These are phyloP conservation scores for Bubo bubo DNA, from an alignment of 2,113 vertebrate species.

Conservation along the genomic window DNA sequence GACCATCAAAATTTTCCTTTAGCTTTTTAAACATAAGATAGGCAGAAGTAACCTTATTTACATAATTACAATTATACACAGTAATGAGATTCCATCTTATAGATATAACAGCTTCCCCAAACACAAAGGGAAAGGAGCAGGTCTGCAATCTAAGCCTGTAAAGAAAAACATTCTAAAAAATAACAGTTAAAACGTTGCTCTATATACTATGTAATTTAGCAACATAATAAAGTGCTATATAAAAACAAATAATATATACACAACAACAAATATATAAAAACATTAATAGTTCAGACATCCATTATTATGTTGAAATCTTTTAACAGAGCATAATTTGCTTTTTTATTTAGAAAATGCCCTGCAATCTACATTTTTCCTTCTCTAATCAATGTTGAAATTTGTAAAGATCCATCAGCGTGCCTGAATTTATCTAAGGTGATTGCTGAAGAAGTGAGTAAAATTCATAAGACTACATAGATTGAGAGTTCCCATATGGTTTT, in stretches of 20 bases:
- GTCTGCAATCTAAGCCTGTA: neutral
- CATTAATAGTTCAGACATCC: neutral
- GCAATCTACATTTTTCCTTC: neutral
- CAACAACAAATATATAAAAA: too few relatives aligned
- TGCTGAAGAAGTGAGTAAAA: neutral
- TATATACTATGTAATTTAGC: neutral
- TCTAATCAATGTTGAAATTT: neutral
- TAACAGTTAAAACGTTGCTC: neutral
- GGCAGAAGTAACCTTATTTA: slow-evolving; percentile 56
- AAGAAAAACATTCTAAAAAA: neutral
- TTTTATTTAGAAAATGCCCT: neutral
- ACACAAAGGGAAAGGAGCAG: neutral
- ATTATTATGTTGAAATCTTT: neutral
- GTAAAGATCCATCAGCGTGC: neutral
- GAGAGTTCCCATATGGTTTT: neutral
- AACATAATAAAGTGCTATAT: neutral
- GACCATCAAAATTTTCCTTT: slow-evolving; percentile 17
- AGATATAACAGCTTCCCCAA: slow-evolving; percentile 20
- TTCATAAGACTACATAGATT: neutral
- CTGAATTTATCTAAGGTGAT: neutral
- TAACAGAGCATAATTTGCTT: neutral
- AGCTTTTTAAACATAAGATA: slow-evolving; percentile 38
- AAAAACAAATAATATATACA: neutral
- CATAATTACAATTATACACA: slow-evolving; percentile 58
- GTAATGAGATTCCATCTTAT: slow-evolving; percentile 46